Evolutionary conservation across 2,797 vertebrate genomes (phyloP).

Genomic region (Eospalax fontanierii): DNA sequence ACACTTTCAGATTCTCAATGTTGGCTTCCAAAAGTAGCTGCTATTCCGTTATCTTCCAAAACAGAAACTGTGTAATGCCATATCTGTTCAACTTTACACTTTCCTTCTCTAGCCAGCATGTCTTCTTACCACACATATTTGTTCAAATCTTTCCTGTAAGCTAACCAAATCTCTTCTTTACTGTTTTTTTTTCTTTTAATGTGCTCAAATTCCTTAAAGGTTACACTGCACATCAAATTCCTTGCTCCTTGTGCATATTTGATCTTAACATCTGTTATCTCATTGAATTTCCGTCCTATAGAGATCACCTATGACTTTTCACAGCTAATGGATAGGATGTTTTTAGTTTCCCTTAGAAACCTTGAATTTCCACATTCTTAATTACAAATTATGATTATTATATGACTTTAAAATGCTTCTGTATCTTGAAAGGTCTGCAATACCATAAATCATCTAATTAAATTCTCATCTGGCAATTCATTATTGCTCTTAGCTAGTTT

Average conservation of each 20-base stretch:
- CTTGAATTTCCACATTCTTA: neutral
- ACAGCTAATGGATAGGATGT: neutral
- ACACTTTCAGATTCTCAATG: too few species aligned
- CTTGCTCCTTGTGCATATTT: neutral
- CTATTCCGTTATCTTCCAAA: neutral
- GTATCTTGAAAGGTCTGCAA: conserved; percentile 13
- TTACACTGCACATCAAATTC: neutral
- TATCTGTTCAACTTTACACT: neutral
- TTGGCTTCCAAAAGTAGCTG: neutral
- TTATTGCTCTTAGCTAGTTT: conserved; percentile 47
- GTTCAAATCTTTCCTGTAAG: neutral
- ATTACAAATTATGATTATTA: neutral
- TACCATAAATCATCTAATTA: neutral
- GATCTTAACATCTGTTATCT: neutral
- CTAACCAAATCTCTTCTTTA: neutral
- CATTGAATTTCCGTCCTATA: neutral
- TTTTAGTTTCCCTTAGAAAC: conserved; percentile 8
- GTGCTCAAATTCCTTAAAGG: conserved; percentile 13
- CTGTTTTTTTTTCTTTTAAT: neutral
- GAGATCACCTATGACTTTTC: neutral
- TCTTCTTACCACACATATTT: neutral
- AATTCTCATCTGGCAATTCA: neutral
- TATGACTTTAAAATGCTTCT: conserved; percentile 15
- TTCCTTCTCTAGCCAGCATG: neutral
- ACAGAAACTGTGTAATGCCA: neutral